Evolutionary conservation across 2,888 invertebrate species (phyloP).

Genomic region (Tridacna gigas): DNA sequence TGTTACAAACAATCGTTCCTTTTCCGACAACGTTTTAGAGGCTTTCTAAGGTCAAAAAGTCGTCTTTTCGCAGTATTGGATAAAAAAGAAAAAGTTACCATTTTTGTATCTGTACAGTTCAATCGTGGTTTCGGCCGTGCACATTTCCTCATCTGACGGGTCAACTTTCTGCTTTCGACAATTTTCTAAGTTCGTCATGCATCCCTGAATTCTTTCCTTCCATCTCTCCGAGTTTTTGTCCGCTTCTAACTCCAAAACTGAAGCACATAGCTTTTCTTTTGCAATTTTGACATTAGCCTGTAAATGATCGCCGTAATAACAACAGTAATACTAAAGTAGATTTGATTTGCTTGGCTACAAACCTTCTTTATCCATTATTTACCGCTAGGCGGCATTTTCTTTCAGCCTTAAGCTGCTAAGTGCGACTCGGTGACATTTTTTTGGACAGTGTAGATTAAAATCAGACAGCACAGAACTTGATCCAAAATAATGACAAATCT

Average conservation of each 20-base stretch:
- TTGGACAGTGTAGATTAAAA: too few relatives aligned
- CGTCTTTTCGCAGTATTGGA: background rate
- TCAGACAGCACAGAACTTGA: too few relatives aligned
- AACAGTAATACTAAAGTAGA: background rate
- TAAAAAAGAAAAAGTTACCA: background rate
- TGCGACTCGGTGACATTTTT: too few relatives aligned
- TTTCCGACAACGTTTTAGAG: background rate
- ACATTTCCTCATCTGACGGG: slow-evolving; percentile 35
- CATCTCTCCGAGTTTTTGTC: background rate
- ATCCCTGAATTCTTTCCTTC: background rate
- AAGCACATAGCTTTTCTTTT: slow-evolving; percentile 31
- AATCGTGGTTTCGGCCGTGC: slow-evolving; percentile 25
- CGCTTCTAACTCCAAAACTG: slow-evolving; percentile 4
- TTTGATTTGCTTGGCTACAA: too few relatives aligned
- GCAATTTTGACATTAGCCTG: slow-evolving; percentile 49
- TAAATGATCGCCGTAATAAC: background rate
- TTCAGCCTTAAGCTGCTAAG: too few relatives aligned
- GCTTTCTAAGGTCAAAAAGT: background rate
- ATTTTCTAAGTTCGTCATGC: slow-evolving; percentile 10
- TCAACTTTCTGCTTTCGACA: slow-evolving; percentile 29
- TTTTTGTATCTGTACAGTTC: slow-evolving; percentile 40
- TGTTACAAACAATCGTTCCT: background rate
- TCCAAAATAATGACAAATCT: too few relatives aligned
- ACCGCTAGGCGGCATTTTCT: too few relatives aligned
- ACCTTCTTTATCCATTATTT: too few relatives aligned